phyloP scores from a whole-genome alignment of 1,140 invertebrate genomes.

The Lineus longissimus region DNA sequence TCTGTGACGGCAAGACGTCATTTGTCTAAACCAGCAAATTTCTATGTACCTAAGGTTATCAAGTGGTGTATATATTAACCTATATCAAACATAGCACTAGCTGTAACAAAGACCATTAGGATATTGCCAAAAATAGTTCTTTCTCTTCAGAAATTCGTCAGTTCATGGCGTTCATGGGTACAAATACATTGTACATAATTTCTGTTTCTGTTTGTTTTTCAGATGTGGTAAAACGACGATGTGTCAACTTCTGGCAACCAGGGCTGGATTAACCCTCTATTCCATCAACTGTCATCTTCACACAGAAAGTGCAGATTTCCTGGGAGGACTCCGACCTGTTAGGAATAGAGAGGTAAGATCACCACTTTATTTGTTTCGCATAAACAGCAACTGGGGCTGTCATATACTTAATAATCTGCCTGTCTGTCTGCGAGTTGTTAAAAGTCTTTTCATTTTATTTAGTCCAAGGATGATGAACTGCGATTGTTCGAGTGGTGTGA shows the following conservation, averaged over 20 bases:
- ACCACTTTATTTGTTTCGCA: too few relatives aligned
- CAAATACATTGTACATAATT: too few relatives aligned
- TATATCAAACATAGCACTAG: too few relatives aligned
- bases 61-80: not conserved
- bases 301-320: constrained; percentile 95
- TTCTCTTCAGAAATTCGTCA: too few relatives aligned
- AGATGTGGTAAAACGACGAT: constrained; percentile 97
- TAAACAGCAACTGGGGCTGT: too few relatives aligned
- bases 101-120: too few relatives aligned
- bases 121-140: too few relatives aligned
- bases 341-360: constrained; percentile 58
- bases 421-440: too few relatives aligned
- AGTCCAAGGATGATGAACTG: constrained; percentile 39
- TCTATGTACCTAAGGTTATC: not conserved
- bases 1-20: constrained; percentile 1
- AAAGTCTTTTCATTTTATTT: too few relatives aligned
- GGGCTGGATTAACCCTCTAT: constrained; percentile 65
- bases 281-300: constrained; percentile 98
- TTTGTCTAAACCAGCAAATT: not conserved
- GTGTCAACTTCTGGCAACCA: constrained; percentile 77
- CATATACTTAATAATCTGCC: too few relatives aligned
- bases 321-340: constrained; percentile 90
- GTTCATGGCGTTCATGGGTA: too few relatives aligned
- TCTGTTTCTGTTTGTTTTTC: constrained; percentile 15
- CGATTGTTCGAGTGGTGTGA: constrained; percentile 96